A percentile compares a stretch with the other conserved stretches of the same genome.
phyloP scores from a whole-genome alignment of 2,888 invertebrate species.

The Pollenia griseotomentosa region DNA sequence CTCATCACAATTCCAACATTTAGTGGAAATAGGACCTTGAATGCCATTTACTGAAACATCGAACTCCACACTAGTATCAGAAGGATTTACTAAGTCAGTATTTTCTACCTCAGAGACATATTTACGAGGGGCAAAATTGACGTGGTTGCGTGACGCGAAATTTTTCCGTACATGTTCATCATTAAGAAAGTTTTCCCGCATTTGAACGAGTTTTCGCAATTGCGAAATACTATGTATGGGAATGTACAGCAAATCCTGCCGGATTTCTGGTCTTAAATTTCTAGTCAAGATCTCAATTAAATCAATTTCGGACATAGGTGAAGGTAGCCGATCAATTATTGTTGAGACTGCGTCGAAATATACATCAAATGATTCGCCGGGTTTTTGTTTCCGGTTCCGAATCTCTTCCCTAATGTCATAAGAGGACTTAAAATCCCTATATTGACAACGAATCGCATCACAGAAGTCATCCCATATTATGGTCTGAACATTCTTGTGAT shows the following conservation, averaged over 20 bases:
- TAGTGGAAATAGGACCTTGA: background rate
- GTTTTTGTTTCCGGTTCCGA: slow-evolving; percentile 9
- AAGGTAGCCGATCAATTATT: slow-evolving; percentile 24
- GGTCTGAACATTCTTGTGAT: slow-evolving; percentile 4
- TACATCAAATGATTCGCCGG: slow-evolving; percentile 7
- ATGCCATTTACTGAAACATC: too few species aligned
- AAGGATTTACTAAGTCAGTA: background rate
- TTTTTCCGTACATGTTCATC: slow-evolving; percentile 15
- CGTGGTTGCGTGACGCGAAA: background rate
- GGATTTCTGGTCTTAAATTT: slow-evolving; percentile 43
- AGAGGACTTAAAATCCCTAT: slow-evolving; percentile 20
- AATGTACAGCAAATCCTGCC: slow-evolving; percentile 36
- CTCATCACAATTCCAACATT: slow-evolving; percentile 12
- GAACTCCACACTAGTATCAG: background rate
- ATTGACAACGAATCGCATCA: slow-evolving; percentile 17
- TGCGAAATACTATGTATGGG: slow-evolving; percentile 25
- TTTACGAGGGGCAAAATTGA: background rate
- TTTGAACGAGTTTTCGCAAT: slow-evolving; percentile 19
- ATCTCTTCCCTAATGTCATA: slow-evolving; percentile 7
- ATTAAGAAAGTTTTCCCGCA: background rate
- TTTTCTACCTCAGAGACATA: background rate
- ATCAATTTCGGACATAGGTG: slow-evolving; percentile 19
- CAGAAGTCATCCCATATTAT: slow-evolving; percentile 28
- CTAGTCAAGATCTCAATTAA: slow-evolving; percentile 37
- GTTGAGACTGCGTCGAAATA: slow-evolving; percentile 29